A percentile compares a stretch with the other conserved stretches of the same genome.
phyloP scores from a whole-genome alignment of 2,888 invertebrate species.

The Dexiosoma caninum region DNA sequence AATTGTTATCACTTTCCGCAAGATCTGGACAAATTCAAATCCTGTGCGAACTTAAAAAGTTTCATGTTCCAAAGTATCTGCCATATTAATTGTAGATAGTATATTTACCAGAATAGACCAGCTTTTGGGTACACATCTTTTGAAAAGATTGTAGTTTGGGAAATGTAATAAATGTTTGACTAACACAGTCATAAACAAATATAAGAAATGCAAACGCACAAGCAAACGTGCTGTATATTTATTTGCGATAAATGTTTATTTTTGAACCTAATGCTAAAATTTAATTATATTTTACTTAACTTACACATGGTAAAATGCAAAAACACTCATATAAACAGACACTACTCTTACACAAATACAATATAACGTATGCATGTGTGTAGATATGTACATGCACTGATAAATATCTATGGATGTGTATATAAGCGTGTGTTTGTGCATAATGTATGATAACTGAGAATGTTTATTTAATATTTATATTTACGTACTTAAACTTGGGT shows the following conservation, averaged over 20 bases:
- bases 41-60: no score
- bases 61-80: no score
- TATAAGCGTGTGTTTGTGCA: not conserved
- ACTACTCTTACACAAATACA: not conserved
- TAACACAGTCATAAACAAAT: constrained; percentile 39
- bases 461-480: constrained; percentile 64
- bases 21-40: no score
- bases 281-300: constrained; percentile 61
- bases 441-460: constrained; percentile 51
- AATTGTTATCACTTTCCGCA: no score
- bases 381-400: not conserved
- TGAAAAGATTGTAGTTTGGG: constrained; percentile 1
- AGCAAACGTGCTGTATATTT: constrained; percentile 7
- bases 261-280: constrained; percentile 55
- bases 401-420: not conserved
- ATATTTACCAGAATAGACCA: constrained; percentile 9
- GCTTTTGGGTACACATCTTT: not conserved
- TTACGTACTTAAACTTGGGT: constrained; percentile 61
- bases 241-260: constrained; percentile 54
- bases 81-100: no score
- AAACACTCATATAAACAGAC: not conserved
- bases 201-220: constrained; percentile 23
- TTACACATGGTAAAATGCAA: constrained; percentile 49
- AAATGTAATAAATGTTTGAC: constrained; percentile 47
- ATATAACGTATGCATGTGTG: constrained; percentile 20